A percentile compares a stretch with the other conserved stretches of the same genome.
Conservation (phyloP, 2,113 vertebrate genomes). For the Acrocephalus kingi region DNA sequence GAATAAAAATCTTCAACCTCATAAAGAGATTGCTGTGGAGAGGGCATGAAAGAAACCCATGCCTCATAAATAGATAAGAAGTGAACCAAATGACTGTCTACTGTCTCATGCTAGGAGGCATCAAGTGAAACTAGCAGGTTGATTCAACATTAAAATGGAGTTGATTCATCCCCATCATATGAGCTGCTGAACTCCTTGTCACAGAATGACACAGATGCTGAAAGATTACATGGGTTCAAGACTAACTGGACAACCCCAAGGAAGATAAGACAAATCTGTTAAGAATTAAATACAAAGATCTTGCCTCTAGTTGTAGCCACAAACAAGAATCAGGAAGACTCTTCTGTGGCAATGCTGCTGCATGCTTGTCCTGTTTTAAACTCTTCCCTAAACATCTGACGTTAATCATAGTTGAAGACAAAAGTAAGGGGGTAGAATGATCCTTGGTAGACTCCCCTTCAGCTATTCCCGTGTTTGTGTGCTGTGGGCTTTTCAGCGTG, state of each 20-base stretch:
- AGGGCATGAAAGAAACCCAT: background rate
- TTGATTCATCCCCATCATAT: background rate
- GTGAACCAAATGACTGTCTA: background rate
- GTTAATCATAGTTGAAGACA: background rate
- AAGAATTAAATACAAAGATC: background rate
- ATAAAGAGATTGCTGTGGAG: background rate
- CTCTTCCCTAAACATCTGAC: background rate
- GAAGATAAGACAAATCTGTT: background rate
- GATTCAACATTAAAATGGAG: background rate
- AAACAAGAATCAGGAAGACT: background rate
- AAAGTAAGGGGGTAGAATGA: background rate
- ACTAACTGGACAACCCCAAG: background rate
- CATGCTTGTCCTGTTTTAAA: background rate
- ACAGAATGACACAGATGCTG: background rate
- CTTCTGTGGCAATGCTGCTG: background rate
- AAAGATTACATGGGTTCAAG: background rate
- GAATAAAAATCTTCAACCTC: background rate
- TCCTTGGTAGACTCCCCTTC: background rate
- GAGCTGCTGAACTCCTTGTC: background rate
- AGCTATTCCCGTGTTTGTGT: background rate
- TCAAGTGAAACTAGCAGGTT: background rate
- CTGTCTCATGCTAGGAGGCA: background rate
- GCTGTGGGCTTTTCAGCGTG: background rate
- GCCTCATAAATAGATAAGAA: background rate
- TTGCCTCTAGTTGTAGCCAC: background rate